Evolutionary conservation across 2,113 vertebrate species (phyloP), one percentile per base, ranked within the genome.

Genomic region (Xerus inauris): DNA sequence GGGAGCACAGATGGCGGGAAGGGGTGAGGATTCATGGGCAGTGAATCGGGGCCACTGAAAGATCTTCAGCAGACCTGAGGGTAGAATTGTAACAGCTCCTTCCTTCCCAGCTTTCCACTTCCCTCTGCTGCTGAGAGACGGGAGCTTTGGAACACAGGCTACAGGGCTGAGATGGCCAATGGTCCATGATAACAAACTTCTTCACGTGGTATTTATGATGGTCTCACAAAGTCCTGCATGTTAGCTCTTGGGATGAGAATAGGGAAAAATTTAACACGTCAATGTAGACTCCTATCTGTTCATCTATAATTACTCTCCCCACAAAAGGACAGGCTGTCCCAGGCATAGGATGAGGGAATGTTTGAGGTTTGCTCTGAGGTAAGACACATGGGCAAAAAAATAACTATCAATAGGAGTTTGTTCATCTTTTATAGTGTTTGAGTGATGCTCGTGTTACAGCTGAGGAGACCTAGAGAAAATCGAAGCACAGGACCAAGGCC

Each of bases 81-180:
- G 14, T n/a, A 20, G 75, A 12, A 11, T n/a, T n/a, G 38, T 0
- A 0, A 3, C 47, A 54, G 30, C 24, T 83, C 30, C 0, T 47
- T 83, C 30, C 0, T 47, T 12, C 5, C 57, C 10, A 57, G 49
- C 14, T 22, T 9, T 64, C 67, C 8, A n/a, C 62, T 42, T 80
- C 2, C 47, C 35, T 45, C 28, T 5, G 38, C 75, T 42, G 1
- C 11, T 12, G 59, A 72, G 72, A 84, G 59, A 19, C 20, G 47
- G 40, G 40, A 82, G 26, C 67, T 32, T 90, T 49, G 47, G 77
- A 89, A 67, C 40, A 81, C 45, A 45, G 30, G 40, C 30, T 17
- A 8, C 35, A 10, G 40, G 24, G 57, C 62, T 0, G 0, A 71
- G 14, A 40, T 57, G 38, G 42, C n/a, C 30, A 42, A 87, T 16